Evolutionary conservation across 2,797 vertebrate species (phyloP).

Genomic region (Scyliorhinus canicula): DNA sequence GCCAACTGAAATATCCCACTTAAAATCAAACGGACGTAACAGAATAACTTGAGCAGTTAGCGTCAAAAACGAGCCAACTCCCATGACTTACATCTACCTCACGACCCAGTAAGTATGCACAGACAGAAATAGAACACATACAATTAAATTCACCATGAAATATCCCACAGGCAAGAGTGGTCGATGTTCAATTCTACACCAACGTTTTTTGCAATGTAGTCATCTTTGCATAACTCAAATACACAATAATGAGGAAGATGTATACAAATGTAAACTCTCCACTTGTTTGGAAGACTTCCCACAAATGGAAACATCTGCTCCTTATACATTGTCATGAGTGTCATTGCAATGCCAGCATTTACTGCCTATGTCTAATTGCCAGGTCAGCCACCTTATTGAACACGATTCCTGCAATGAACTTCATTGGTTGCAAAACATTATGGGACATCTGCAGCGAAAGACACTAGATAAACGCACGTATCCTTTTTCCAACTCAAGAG

Average conservation of each 20-base stretch:
- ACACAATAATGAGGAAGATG: neutral
- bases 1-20: no score
- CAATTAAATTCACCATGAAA: no score
- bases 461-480: neutral
- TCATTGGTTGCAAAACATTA: neutral
- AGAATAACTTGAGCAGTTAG: no score
- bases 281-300: neutral
- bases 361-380: neutral
- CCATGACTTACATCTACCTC: no score
- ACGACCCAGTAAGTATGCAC: no score
- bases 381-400: neutral
- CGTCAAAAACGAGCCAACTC: no score
- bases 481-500: neutral
- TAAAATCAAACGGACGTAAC: no score
- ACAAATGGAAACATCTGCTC: neutral
- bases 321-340: neutral
- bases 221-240: neutral
- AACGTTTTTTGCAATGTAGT: neutral
- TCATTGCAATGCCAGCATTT: neutral
- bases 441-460: neutral
- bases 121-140: no score
- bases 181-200: neutral
- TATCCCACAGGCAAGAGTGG: no score
- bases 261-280: neutral
- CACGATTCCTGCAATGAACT: neutral